Evolutionary conservation across 2,888 invertebrate genomes (phyloP).

Genomic region (Neocrepidodera transversa): DNA sequence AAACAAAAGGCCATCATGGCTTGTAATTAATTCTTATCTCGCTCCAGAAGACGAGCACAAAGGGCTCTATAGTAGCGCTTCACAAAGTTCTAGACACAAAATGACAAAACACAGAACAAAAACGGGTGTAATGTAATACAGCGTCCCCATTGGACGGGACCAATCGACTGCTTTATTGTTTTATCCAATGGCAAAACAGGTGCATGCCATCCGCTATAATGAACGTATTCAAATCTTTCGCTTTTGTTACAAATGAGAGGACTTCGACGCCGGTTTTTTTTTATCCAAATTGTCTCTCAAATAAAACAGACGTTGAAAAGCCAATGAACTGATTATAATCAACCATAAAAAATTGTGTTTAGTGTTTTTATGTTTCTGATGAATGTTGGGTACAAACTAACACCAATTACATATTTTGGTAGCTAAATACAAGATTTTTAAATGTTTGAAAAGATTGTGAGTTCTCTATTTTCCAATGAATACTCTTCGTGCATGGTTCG

Average conservation of each 20-base stretch:
- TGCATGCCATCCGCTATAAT: slow-evolving; percentile 45
- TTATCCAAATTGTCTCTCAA: slow-evolving; percentile 3
- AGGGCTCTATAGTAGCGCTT: slow-evolving; percentile 55
- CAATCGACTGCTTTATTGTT: slow-evolving; percentile 58
- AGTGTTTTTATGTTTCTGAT: no score
- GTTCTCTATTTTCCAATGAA: no score
- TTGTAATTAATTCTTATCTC: slow-evolving; percentile 65
- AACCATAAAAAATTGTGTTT: no score
- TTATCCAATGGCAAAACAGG: slow-evolving; percentile 58
- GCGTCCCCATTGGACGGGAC: slow-evolving; percentile 57
- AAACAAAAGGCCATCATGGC: slow-evolving; percentile 59
- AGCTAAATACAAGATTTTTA: no score
- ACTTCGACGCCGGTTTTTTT: slow-evolving; percentile 1
- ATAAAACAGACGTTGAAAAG: no score
- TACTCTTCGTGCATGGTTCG: no score
- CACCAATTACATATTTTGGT: no score
- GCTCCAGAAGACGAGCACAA: slow-evolving; percentile 60
- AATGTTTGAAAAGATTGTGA: no score
- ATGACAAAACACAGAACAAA: slow-evolving; percentile 61
- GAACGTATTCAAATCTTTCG: slow-evolving; percentile 33
- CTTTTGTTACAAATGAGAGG: slow-evolving; percentile 29
- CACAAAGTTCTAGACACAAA: slow-evolving; percentile 61
- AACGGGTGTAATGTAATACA: slow-evolving; percentile 59
- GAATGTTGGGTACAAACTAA: no score
- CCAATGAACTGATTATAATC: no score